Evolutionary conservation across 23 tunicate species (phyloP), one percentile per base, ranked within the genome.

Genomic region (Botrylloides violaceus): DNA sequence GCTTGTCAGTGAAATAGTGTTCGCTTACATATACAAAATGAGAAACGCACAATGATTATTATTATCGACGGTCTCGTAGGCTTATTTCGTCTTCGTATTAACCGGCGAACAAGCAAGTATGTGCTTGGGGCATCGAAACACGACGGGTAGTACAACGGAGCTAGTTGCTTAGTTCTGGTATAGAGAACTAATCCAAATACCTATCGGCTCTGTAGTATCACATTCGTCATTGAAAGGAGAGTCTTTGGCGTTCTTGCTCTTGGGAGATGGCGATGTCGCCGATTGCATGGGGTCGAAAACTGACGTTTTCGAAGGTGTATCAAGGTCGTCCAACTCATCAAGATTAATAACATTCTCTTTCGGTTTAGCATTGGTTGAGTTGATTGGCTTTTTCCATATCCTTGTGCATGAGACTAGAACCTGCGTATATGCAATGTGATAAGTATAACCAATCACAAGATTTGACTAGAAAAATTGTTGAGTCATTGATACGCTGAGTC

Each of bases 361-460:
- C 3, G 4, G 35, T 31, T 25, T 25, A 31, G 26, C 70, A 31
- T 12, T 33, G 0, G 30, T 59, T 22, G 58, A 57, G 28, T 59
- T 61, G n/a, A 32, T 48, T 6, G 65, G 65, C 29, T 32, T 65
- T 4, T 60, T 3, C 85, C 85, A 81, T 0, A 77, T 29, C 29
- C 4, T 73, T 2, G 85, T 73, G 79, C 85, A 81, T 3, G 63
- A 59, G 27, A 29, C 38, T 6, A 81, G 73, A 32, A 81, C 85
- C 85, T 81, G 53, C 48, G 48, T 72, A 3, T 18, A n/a, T 12
- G 65, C 29, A 2, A 47, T 27, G 6, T 43, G 53, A 15, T 43
- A 9, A 7, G 9, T 15, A 43, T 43, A 15, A 7, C 12, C 12
- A 43, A 43, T 9, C 9, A 43, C 15, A 15, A 43, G 53, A 43